Conservation (phyloP, 2,113 vertebrate genomes). For the Oncorhynchus masou region DNA sequence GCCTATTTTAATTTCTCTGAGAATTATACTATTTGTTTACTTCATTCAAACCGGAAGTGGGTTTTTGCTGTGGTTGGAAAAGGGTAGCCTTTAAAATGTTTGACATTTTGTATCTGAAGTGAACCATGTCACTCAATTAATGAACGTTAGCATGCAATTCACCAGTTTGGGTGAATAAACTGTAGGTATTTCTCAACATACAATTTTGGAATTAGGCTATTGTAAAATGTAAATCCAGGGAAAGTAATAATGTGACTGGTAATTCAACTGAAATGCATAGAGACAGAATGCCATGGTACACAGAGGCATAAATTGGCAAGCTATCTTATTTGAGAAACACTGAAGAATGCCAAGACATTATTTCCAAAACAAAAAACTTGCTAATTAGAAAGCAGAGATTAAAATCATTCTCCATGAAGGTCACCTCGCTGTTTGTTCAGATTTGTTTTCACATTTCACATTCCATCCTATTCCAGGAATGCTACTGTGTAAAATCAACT, state of each 20-base stretch:
- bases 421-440: not conserved
- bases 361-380: not conserved
- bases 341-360: not conserved
- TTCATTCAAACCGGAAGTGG: not conserved
- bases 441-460: not conserved
- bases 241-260: not conserved
- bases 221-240: not conserved
- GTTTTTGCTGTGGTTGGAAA: not conserved
- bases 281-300: not conserved
- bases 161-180: too few species aligned
- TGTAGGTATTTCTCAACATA: too few species aligned
- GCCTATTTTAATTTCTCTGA: slow-evolving; percentile 35
- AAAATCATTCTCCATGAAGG: not conserved
- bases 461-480: not conserved
- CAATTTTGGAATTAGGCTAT: not conserved
- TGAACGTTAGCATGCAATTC: not conserved
- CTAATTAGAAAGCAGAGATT: not conserved
- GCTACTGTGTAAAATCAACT: not conserved
- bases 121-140: not conserved
- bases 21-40: not conserved
- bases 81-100: not conserved
- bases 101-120: not conserved
- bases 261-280: not conserved
- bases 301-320: not conserved
- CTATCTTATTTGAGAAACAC: not conserved